phyloP scores from a whole-genome alignment of 53 echinoderm and acorn worm species.

The Paracentrotus lividus region DNA sequence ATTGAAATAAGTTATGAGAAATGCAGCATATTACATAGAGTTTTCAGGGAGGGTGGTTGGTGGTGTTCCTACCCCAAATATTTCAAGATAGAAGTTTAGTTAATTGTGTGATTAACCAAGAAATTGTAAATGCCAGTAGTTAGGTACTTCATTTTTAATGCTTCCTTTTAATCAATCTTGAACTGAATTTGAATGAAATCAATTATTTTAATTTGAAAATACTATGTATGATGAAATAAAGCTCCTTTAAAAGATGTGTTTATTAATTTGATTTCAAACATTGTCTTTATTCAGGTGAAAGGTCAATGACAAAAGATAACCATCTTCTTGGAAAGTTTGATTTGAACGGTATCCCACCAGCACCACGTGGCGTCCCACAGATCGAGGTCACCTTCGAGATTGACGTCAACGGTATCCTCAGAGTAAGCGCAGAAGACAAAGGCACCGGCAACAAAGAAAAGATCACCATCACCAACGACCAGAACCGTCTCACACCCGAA shows the following conservation, averaged over 20 bases:
- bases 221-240: no score
- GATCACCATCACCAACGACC: conserved; percentile 99
- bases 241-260: no score
- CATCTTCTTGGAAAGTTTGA: conserved; percentile 98
- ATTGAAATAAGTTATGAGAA: background rate
- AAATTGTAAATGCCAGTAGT: background rate
- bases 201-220: background rate
- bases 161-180: background rate
- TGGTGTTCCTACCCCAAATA: no score
- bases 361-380: conserved; percentile 98
- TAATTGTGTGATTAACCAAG: background rate
- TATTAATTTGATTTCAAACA: background rate
- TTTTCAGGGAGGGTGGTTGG: no score
- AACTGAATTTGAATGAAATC: background rate
- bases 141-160: background rate
- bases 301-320: conserved; percentile 99
- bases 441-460: conserved; percentile 99
- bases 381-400: conserved; percentile 98
- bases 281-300: conserved; percentile 80
- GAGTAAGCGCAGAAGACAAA: conserved; percentile 98
- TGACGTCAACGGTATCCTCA: conserved; percentile 96
- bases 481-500: conserved; percentile 97
- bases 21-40: no score
- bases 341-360: conserved; percentile 95
- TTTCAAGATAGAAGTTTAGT: no score